Percentiles rank a stretch among this genome's conserved stretches.
These are phyloP conservation scores for Alauda arvensis DNA, from an alignment of 2,797 vertebrate genomes.

Conservation along the genomic window DNA sequence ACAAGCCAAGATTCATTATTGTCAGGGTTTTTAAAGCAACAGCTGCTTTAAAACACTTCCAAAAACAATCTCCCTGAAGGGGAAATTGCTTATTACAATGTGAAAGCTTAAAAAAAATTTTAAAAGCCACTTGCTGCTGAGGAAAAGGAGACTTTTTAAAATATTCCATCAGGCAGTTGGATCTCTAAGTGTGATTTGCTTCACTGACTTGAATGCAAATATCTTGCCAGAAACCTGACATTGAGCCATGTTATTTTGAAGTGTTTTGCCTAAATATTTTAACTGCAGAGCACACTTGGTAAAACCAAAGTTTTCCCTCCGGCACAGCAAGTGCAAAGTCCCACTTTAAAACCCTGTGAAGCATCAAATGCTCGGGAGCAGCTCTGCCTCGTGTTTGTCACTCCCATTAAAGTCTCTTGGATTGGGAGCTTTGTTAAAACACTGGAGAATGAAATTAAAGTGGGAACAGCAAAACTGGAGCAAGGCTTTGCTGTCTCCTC, in stretches of 20 bases:
- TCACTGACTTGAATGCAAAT: not conserved
- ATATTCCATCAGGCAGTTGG: not conserved
- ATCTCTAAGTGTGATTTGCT: not conserved
- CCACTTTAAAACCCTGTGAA: not conserved
- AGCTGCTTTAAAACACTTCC: not conserved
- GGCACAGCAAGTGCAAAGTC: not conserved
- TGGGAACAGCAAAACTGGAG: not conserved
- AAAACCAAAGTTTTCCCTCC: not conserved
- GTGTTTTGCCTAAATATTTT: not conserved
- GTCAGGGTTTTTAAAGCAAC: not conserved
- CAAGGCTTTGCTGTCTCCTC: not conserved
- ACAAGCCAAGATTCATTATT: not conserved
- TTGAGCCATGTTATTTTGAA: not conserved
- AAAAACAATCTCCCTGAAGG: not conserved
- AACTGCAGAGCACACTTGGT: not conserved
- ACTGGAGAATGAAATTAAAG: not conserved
- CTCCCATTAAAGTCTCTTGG: not conserved
- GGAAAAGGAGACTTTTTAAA: not conserved
- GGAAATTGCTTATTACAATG: not conserved
- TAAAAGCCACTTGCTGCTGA: not conserved
- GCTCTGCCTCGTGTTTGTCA: not conserved
- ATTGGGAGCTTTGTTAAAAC: not conserved
- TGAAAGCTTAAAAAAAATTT: not conserved
- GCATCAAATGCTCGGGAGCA: not conserved
- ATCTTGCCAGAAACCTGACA: not conserved